These are phyloP conservation scores for Nymphalis io DNA, from an alignment of 1,140 invertebrate species.

Conservation along the genomic window DNA sequence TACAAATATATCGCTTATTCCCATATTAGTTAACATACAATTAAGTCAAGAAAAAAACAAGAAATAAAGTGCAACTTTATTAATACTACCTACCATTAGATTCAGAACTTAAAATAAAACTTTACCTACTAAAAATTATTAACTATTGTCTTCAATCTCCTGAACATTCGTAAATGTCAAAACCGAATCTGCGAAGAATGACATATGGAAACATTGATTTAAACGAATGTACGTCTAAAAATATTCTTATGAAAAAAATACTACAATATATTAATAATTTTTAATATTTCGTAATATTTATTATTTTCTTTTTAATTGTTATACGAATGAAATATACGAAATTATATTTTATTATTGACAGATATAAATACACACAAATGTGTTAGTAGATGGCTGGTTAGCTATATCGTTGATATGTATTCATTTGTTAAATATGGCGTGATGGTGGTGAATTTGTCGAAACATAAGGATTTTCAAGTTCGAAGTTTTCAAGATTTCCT, in stretches of 20 bases:
- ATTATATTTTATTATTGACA: neutral
- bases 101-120: too few species aligned
- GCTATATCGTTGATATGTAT: constrained; percentile 37
- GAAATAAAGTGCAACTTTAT: too few species aligned
- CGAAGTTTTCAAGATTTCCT: constrained; percentile 61
- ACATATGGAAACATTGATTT: neutral
- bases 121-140: too few species aligned
- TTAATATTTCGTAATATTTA: neutral
- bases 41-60: too few species aligned
- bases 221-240: neutral
- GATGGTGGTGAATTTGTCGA: constrained; percentile 70
- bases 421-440: constrained; percentile 80
- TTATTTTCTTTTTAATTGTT: neutral
- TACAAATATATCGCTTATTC: too few species aligned
- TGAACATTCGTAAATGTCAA: neutral
- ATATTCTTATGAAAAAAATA: neutral
- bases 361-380: constrained; percentile 11
- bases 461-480: constrained; percentile 70
- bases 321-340: neutral
- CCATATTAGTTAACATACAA: too few species aligned
- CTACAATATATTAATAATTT: neutral
- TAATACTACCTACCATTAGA: too few species aligned
- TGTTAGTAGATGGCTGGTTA: constrained; percentile 34
- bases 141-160: too few species aligned
- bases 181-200: neutral